Evolutionary conservation across 2,888 invertebrate genomes (phyloP), one percentile per base, ranked within the genome.

Genomic region (Rhodophaea formosa): DNA sequence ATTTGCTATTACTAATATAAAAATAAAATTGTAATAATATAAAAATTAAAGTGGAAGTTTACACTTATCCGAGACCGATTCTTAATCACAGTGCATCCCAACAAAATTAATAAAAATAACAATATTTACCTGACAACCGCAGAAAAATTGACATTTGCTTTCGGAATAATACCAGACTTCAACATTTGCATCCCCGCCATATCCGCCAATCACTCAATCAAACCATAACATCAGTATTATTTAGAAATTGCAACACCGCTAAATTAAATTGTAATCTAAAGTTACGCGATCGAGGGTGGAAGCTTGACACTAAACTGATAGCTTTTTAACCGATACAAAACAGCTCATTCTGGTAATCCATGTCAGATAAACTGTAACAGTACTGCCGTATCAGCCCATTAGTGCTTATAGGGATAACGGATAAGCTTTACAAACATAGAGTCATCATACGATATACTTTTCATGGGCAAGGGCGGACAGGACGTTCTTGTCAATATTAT

Each of bases 361-460:
- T 65, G 61, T 63, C 44, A 61, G 82, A 87, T 83, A 88, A 80
- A 64, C 57, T 56, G 65, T 51, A 71, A 78, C 82, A 84, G 80
- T 80, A 79, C 75, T 72, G 72, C 65, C 69, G 67, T 84, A 88
- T 86, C 86, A 70, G 66, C 59, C 83, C 80, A 85, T 86, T 84
- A 85, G 74, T 60, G 64, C 60, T 64, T 70, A 72, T 72, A 55
- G 64, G 74, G 83, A 84, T 86, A 82, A 80, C 63, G 74, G 83
- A 84, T 86, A 82, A 80, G 68, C 71, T 77, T 61, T 53, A 69
- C 75, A 83, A 84, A 86, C 77, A 87, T 56, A 64, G 61, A 68
- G 70, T 82, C 83, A 84, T 84, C 71, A 82, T 80, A 67, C 77
- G 80, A 60, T 62, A 57, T 60, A 67, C 71, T 79, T 82, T 83